Base-by-base conservation (phyloP, 2,888 invertebrate genomes). In the Prosopocoilus inquinatus region DNA sequence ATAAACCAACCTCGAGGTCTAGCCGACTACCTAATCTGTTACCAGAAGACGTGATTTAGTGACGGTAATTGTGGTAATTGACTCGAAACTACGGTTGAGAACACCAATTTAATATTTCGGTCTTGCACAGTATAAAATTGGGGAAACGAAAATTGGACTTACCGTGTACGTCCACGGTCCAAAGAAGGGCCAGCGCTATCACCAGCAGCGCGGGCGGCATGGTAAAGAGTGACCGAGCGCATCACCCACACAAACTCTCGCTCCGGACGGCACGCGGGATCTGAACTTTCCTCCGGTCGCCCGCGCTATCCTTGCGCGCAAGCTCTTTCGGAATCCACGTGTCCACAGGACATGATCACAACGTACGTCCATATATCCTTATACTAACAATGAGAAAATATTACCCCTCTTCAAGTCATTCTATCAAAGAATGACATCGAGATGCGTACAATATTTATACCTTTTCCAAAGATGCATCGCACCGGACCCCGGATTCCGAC, bases 21-120 rank as follows among this genome's bases (percentile, higher is more conserved):
- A 13, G 15, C 15, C 16, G n/a, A 15, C 41, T 41, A 15, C 41
- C 11, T 9, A 15, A 41, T 41, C 41, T 41, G 13, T 41, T 9
- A 16, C 16, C 16, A 41, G 11, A 41, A 9, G 13, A 11, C 41
- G 16, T 11, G 16, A 41, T 41, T 41, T 9, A 15, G 41, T 9
- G 11, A 9, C 68, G 71, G 71, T 73, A 73, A 73, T 74, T 74
- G 71, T 67, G 63, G 68, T 70, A 72, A 73, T 74, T 70, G 71
- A 70, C 20, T 28, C 20, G 20, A 28, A 28, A 28, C 20, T 28
- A 28, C n/a, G n/a, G n/a, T 57, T 57, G 62, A 36, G 55, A 59
- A 65, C 64, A 58, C 62, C 61, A 50, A 44, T 3, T 38, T 38
- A 38, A 12, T 38, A 38, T 38, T 38, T 38, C 38, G 13, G 12